phyloP scores from a whole-genome alignment of 1,140 invertebrate genomes.

The Melanaphis sacchari region DNA sequence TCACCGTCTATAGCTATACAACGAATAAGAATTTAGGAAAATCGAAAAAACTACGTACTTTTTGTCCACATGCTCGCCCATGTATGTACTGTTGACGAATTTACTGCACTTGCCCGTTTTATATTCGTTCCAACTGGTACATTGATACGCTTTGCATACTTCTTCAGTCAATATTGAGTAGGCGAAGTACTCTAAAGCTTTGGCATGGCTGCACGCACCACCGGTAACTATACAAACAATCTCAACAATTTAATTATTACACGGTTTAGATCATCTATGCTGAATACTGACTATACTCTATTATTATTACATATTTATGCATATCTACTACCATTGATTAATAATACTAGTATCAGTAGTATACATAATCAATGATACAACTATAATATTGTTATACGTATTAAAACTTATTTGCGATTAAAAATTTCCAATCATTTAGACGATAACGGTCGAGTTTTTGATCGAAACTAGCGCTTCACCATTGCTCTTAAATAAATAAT shows the following conservation, averaged over 20 bases:
- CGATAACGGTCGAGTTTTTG: neutral
- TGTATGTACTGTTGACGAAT: neutral
- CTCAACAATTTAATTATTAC: neutral
- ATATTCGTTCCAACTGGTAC: neutral
- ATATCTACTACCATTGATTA: neutral
- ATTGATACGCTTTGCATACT: neutral
- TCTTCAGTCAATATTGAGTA: neutral
- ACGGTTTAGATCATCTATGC: neutral
- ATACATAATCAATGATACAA: too few relatives aligned
- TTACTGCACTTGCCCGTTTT: neutral
- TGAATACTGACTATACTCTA: too few relatives aligned
- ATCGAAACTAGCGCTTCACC: neutral
- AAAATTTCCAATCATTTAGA: neutral
- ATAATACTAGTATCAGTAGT: too few relatives aligned
- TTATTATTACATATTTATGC: neutral
- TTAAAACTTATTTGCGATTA: neutral
- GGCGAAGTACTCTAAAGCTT: neutral
- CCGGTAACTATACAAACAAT: neutral
- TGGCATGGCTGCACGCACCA: neutral
- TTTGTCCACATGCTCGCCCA: slow-evolving; percentile 13
- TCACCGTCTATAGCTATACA: neutral
- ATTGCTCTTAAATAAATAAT: neutral
- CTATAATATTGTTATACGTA: neutral
- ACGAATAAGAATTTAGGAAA: neutral
- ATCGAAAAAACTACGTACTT: neutral